These are phyloP conservation scores for Drosophila aldrichi DNA, from an alignment of 2,888 invertebrate species.

Conservation along the genomic window DNA sequence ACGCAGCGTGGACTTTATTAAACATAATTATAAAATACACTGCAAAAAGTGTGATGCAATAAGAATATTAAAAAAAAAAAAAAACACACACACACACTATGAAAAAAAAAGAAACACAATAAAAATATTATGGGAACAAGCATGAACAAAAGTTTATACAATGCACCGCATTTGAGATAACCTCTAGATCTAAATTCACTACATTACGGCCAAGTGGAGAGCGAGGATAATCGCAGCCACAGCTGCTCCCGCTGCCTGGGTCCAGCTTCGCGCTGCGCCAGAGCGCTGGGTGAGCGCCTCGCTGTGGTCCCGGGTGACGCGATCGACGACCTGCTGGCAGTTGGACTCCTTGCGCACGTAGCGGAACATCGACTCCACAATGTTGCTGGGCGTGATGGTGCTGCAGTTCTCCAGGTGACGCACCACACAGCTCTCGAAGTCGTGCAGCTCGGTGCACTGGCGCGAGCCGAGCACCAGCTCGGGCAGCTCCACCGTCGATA, in stretches of 20 bases:
- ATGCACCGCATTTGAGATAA: conserved; percentile 13
- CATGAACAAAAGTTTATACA: background rate
- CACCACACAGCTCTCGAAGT: conserved; percentile 79
- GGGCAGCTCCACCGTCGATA: conserved; percentile 84
- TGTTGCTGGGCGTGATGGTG: conserved; percentile 92
- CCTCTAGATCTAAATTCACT: conserved; percentile 8
- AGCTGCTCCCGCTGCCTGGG: background rate
- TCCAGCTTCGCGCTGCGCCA: background rate
- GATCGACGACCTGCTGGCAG: conserved; percentile 85
- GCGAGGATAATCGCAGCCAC: conserved; percentile 2
- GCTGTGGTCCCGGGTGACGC: conserved; percentile 26
- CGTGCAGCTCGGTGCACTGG: conserved; percentile 80
- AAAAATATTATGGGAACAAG: conserved; percentile 3
- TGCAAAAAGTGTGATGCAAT: background rate
- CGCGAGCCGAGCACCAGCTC: conserved; percentile 87
- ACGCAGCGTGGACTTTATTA: conserved; percentile 61
- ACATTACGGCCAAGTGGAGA: background rate
- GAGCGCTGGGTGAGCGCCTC: conserved; percentile 2
- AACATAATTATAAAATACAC: conserved; percentile 64
- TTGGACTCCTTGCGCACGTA: conserved; percentile 89
- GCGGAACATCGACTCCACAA: conserved; percentile 91
- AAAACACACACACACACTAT: background rate
- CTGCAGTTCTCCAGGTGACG: conserved; percentile 87
- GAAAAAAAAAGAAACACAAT: background rate
- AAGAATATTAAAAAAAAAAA: background rate